Evolutionary conservation across 2,888 invertebrate species (phyloP).

Genomic region (Merodon equestris): DNA sequence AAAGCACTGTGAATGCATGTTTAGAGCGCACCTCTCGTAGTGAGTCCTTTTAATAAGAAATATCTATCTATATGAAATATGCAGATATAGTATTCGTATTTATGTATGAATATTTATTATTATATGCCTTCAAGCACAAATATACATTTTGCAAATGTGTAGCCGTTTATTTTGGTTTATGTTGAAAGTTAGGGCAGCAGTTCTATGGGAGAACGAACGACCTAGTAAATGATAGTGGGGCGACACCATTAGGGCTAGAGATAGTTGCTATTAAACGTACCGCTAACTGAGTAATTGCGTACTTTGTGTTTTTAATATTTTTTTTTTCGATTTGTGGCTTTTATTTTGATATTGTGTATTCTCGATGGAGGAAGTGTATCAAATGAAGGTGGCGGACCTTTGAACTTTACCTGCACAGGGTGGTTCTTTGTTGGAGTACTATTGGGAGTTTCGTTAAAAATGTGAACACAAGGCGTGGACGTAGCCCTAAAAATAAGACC

Average conservation of each 20-base stretch:
- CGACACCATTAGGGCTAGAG: constrained; percentile 6
- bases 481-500: too few species aligned
- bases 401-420: constrained; percentile 21
- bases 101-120: constrained; percentile 23
- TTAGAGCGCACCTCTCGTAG: constrained; percentile 65
- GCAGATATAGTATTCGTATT: too few species aligned
- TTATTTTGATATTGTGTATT: constrained; percentile 5
- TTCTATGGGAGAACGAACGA: constrained; percentile 2
- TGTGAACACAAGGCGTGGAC: too few species aligned
- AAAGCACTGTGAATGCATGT: constrained; percentile 65
- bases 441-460: too few species aligned
- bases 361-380: constrained; percentile 17
- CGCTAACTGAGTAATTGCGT: constrained; percentile 11
- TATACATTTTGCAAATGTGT: constrained; percentile 31
- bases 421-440: constrained; percentile 4
- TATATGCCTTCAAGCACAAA: constrained; percentile 51
- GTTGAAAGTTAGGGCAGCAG: constrained; percentile 31
- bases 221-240: background rate
- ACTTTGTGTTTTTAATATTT: constrained; percentile 7
- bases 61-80: constrained; percentile 1
- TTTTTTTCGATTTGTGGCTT: background rate
- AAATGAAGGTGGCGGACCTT: background rate
- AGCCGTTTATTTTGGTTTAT: constrained; percentile 30
- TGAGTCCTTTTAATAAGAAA: constrained; percentile 45
- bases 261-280: constrained; percentile 14